Evolutionary conservation across 2,797 vertebrate species (phyloP), one percentile per base, ranked within the genome.

Genomic region (Hozukius guyotensis): DNA sequence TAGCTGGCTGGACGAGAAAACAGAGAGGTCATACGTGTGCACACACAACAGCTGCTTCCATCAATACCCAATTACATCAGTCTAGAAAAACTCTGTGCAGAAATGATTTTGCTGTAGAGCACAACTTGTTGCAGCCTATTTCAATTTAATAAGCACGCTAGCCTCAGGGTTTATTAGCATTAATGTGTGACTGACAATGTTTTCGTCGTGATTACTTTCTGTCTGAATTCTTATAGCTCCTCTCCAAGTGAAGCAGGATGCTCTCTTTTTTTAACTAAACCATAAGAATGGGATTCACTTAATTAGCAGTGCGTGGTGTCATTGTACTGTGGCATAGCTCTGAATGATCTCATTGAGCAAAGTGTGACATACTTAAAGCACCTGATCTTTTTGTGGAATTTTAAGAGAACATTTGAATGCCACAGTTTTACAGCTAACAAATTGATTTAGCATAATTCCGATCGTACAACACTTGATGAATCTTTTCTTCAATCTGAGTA

Each of bases 151-250:
- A 80, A 85, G 49, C 57, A 69, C 3, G 29, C 18, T 59, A 36
- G 79, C 83, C 87, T 68, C 34, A 24, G 81, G 87, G 67, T 82
- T 78, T 85, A 72, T 83, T 64, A 75, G 56, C 42, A 72, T 71
- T 20, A 78, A 67, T 46, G 25, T 62, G 57, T 56, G 71, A 65
- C 49, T 72, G 82, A 81, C 77, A 75, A 38, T 75, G 24, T 79
- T 84, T 81, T 77, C 0, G 49, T 53, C 34, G 53, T 78, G 49
- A 86, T 82, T 78, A 62, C 67, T 63, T 69, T 77, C 65, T 10
- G 13, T 57, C 53, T 74, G 8, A 71, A 67, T 64, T 14, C n/a
- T 38, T 76, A 32, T n/a, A 38, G 38, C 46, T 69, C 56, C 69
- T 72, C 62, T 81, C 22, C 9, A 25, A 46, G 20, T 36, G 60